phyloP scores from a whole-genome alignment of 2,888 invertebrate genomes.

The Epsilonema sp. region DNA sequence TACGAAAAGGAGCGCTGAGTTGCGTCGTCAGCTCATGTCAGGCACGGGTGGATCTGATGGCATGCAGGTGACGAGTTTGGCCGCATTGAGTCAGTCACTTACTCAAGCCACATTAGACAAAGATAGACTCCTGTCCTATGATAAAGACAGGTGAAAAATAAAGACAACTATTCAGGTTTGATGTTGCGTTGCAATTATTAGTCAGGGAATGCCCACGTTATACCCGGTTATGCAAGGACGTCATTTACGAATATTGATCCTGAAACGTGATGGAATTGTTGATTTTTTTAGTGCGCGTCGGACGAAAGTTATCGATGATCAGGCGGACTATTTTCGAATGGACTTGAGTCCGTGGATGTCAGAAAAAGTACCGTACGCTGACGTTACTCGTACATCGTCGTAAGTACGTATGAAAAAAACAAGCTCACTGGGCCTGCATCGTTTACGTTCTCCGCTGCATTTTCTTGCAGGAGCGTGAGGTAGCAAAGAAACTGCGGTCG shows the following conservation, averaged over 20 bases:
- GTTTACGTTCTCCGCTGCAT: too few relatives aligned
- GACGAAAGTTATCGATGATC: constrained; percentile 66
- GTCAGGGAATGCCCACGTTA: too few relatives aligned
- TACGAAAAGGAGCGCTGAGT: too few relatives aligned
- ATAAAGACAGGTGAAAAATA: constrained; percentile 58
- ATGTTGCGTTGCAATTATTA: too few relatives aligned
- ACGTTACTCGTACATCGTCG: too few relatives aligned
- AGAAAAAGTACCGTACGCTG: too few relatives aligned
- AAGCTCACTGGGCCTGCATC: too few relatives aligned
- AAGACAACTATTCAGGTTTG: too few relatives aligned
- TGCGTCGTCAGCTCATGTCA: neutral
- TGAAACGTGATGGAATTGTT: neutral
- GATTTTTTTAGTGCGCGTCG: constrained; percentile 42
- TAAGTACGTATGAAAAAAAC: too few relatives aligned
- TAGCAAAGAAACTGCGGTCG: neutral
- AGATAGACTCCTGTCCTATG: constrained; percentile 60
- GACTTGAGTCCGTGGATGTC: too few relatives aligned
- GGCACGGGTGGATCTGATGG: neutral
- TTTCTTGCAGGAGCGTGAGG: neutral
- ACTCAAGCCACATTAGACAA: constrained; percentile 55
- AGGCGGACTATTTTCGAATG: constrained; percentile 86
- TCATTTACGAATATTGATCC: too few relatives aligned
- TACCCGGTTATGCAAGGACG: too few relatives aligned
- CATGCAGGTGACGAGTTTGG: constrained; percentile 28
- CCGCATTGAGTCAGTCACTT: constrained; percentile 38